Evolutionary conservation across 1,140 invertebrate species (phyloP).

Genomic region (Brachionus paranguensis): DNA sequence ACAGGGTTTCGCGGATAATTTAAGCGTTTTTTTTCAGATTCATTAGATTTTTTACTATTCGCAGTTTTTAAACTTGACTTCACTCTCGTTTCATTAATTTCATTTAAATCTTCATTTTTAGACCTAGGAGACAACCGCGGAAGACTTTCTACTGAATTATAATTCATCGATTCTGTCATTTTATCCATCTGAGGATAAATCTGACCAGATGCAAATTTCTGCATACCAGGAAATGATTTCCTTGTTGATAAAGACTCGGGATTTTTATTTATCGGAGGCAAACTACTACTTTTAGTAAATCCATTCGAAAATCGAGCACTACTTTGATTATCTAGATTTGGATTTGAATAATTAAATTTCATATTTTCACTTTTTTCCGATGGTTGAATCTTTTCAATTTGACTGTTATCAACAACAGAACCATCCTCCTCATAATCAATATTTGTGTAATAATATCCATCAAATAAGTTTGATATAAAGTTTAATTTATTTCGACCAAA

Average conservation of each 20-base stretch:
- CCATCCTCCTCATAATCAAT: background rate
- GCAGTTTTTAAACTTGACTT: background rate
- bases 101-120: background rate
- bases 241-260: background rate
- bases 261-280: background rate
- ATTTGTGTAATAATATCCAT: constrained; percentile 29
- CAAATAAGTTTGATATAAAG: constrained; percentile 28
- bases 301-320: background rate
- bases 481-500: constrained; percentile 9
- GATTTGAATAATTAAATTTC: background rate
- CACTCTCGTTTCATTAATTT: background rate
- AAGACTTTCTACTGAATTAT: background rate
- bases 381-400: background rate
- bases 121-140: background rate
- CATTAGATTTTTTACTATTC: background rate
- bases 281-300: background rate
- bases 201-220: background rate
- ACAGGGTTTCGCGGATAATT: constrained; percentile 8
- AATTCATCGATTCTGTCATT: background rate
- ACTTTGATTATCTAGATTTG: background rate
- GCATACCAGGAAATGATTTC: background rate
- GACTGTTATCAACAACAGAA: background rate
- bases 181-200: background rate
- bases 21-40: background rate
- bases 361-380: background rate